phyloP scores from a whole-genome alignment of 2,797 vertebrate genomes.

The Dendrocincla fuliginosa region DNA sequence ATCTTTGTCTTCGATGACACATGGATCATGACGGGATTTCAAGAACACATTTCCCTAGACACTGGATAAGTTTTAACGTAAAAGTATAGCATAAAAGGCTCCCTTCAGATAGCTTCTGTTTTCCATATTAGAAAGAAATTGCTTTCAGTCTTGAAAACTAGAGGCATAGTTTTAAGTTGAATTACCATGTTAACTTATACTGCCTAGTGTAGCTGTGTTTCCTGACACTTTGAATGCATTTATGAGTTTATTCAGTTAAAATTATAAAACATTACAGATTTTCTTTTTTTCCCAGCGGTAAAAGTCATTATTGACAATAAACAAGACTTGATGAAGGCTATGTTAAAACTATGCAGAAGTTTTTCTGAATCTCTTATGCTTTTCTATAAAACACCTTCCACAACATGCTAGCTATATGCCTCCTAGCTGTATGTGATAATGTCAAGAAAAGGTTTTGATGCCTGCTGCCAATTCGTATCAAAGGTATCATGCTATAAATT shows the following conservation, averaged over 20 bases:
- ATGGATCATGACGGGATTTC: conserved; percentile 64
- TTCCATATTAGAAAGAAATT: conserved; percentile 37
- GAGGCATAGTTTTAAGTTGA: background rate
- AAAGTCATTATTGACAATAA: conserved; percentile 20
- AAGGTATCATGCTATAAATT: conserved; percentile 73
- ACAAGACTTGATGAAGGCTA: background rate
- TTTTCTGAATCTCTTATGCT: background rate
- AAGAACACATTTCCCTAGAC: conserved; percentile 67
- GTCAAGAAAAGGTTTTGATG: conserved; percentile 59
- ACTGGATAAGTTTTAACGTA: conserved; percentile 65
- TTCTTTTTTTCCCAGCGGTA: background rate
- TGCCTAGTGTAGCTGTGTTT: background rate
- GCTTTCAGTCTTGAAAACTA: conserved; percentile 26
- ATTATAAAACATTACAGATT: background rate
- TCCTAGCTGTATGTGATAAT: conserved; percentile 52
- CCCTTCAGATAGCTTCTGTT: conserved; percentile 34
- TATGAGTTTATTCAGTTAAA: conserved; percentile 48
- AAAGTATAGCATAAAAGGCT: conserved; percentile 42
- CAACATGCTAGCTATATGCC: conserved; percentile 5
- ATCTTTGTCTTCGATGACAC: conserved; percentile 73
- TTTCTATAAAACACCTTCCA: background rate
- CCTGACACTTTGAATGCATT: conserved; percentile 10
- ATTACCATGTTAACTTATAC: conserved; percentile 15
- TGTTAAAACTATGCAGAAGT: background rate
- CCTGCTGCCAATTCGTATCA: conserved; percentile 47